phyloP scores from a whole-genome alignment of 2,113 vertebrate genomes.

The Rhinolophus ferrumequinum region DNA sequence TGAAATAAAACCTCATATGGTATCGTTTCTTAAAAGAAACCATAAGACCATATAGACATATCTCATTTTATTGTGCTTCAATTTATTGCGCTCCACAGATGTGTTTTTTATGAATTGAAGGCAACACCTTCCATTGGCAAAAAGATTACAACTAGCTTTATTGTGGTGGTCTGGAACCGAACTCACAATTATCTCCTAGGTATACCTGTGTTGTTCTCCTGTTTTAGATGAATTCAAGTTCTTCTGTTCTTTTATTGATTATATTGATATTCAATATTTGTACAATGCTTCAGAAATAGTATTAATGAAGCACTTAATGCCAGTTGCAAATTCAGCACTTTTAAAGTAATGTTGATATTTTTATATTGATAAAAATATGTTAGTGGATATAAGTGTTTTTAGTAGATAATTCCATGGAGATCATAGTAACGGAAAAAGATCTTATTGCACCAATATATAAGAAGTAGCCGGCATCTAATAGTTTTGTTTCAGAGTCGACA shows the following conservation, averaged over 20 bases:
- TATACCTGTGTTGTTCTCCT: background rate
- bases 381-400: conserved; percentile 43
- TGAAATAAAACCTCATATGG: background rate
- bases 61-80: background rate
- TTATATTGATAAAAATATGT: background rate
- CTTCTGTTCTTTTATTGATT: conserved; percentile 23
- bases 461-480: conserved; percentile 9
- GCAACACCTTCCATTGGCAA: background rate
- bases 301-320: background rate
- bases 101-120: background rate
- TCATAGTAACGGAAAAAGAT: background rate
- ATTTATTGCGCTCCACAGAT: background rate
- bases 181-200: background rate
- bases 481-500: conserved; percentile 29
- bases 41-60: background rate
- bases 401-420: background rate
- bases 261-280: background rate
- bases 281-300: background rate
- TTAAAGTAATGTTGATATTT: background rate
- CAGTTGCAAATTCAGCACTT: background rate
- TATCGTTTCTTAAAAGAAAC: background rate
- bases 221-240: background rate
- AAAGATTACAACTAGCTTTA: background rate
- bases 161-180: background rate
- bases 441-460: background rate